Percentiles rank a stretch among this genome's conserved stretches.
Evolutionary conservation across 2,113 vertebrate genomes (phyloP).

Genomic region (Microtus pennsylvanicus): DNA sequence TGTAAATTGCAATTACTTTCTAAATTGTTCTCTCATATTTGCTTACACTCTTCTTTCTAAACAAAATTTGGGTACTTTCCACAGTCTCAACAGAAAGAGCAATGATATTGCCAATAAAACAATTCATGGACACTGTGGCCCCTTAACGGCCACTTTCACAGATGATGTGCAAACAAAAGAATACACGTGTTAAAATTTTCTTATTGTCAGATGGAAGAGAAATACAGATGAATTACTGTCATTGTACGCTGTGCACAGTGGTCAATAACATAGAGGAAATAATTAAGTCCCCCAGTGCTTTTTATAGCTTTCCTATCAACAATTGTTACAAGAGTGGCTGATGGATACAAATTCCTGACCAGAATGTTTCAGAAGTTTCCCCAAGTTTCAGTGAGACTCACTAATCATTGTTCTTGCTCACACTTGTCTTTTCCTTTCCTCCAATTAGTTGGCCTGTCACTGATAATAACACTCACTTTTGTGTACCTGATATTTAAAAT

Average conservation of each 20-base stretch:
- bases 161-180: background rate
- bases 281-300: slow-evolving; percentile 2
- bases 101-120: background rate
- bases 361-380: slow-evolving; percentile 28
- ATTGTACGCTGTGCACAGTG: background rate
- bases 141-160: slow-evolving; percentile 15
- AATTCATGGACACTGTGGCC: background rate
- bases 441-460: no score
- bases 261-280: background rate
- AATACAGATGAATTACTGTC: background rate
- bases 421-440: no score
- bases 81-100: background rate
- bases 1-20: slow-evolving; percentile 3
- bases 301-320: slow-evolving; percentile 24
- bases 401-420: slow-evolving; percentile 14
- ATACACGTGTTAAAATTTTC: background rate
- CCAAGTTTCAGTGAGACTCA: slow-evolving; percentile 60
- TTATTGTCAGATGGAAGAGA: background rate
- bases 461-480: background rate
- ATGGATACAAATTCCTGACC: slow-evolving; percentile 23
- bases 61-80: background rate
- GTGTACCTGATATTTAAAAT: background rate
- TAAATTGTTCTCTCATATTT: background rate
- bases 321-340: background rate
- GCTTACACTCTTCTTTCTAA: slow-evolving; percentile 11